Evolutionary conservation across 2,113 vertebrate genomes (phyloP).

Genomic region (Callocephalon fimbriatum): DNA sequence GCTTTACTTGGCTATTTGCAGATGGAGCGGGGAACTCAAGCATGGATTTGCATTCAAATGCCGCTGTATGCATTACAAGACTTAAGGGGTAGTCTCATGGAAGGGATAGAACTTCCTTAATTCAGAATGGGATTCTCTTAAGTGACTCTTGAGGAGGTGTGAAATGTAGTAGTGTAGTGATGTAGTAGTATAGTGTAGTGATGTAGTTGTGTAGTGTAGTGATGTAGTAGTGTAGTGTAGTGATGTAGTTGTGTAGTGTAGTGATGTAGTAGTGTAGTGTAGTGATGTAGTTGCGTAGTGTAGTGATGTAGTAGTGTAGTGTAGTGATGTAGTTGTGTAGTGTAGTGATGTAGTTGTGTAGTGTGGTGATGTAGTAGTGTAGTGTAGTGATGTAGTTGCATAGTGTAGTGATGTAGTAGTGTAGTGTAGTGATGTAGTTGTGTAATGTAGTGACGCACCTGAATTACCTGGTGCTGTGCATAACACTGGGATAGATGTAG

Average conservation of each 20-base stretch:
- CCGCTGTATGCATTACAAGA: neutral
- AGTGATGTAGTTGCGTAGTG: neutral
- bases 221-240: neutral
- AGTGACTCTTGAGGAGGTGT: neutral
- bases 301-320: neutral
- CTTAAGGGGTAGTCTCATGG: neutral
- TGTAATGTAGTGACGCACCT: neutral
- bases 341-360: neutral
- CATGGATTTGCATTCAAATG: rapidly evolving
- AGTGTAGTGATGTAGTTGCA: neutral
- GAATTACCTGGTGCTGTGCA: neutral
- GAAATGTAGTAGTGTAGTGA: neutral
- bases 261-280: rapidly evolving
- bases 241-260: neutral
- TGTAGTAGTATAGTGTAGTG: rapidly evolving
- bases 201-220: neutral
- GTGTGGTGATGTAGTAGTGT: neutral
- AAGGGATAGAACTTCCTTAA: neutral
- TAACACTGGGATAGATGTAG: neutral
- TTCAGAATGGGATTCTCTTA: neutral
- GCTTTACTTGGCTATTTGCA: neutral
- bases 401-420: neutral
- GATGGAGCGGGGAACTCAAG: neutral
- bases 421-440: neutral
- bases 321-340: neutral